Evolutionary conservation across 1,140 invertebrate genomes (phyloP), one percentile per base, ranked within the genome.

Genomic region (Carposina sasakii): DNA sequence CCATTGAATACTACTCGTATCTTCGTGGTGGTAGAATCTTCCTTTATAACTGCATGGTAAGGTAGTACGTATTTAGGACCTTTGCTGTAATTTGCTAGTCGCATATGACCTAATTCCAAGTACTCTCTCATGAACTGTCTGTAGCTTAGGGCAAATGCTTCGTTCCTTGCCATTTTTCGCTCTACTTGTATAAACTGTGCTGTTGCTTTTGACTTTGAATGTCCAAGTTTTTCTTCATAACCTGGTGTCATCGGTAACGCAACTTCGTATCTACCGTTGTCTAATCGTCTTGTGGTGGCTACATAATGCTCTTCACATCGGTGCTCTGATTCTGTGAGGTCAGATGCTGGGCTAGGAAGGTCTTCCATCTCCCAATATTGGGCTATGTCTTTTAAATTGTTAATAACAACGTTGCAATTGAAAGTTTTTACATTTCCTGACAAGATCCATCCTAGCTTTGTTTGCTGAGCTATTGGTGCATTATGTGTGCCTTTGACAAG

Each of bases 391-490:
- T 19, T 13, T 2, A 48, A n/a, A 13, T 37, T 20, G 17, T 36
- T 19, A 15, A 36, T 5, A 2, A 21, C 2, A 13, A 21, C 21
- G 23, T 28, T n/a, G 19, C 39, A 28, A 9, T 40, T 39, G 24
- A 30, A 28, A 3, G 39, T 28, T 40, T 36, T 36, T 6, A 40
- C 23, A n/a, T 24, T 9, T 4, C 60, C 63, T 3, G 54, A 58
- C 13, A 67, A 28, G 16, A 63, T 20, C 57, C 54, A 60, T 12
- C 63, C 60, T 13, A 68, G 23, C 15, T 12, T 45, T 0, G 65
- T 71, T 9, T 63, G 43, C 48, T 68, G 59, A 9, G 56, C 64
- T 2, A 54, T 52, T n/a, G 59, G 42, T 19, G 17, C 21, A 15
- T 33, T n/a, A 5, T 4, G 5, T 21, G 13, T 3, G 13, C 48